Evolutionary conservation across 2,888 invertebrate genomes (phyloP).

Genomic region (Epinotia bilunana): DNA sequence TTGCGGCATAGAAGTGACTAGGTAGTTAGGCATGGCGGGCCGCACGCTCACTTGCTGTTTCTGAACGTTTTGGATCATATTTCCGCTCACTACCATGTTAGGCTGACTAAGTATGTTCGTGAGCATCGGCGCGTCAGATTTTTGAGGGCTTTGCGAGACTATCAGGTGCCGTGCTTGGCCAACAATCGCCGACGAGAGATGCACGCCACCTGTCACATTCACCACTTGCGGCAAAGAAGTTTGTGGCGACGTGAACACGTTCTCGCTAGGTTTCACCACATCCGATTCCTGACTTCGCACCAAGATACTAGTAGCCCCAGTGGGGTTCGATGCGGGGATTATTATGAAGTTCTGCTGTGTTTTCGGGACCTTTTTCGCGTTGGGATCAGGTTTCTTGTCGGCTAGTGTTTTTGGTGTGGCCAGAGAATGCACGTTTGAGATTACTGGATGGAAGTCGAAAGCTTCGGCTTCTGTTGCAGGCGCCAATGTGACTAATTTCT

Average conservation of each 20-base stretch:
- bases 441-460: neutral
- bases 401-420: neutral
- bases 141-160: neutral
- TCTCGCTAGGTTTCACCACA: neutral
- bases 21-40: neutral
- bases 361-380: neutral
- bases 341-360: neutral
- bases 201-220: neutral
- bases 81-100: neutral
- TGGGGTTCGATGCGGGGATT: neutral
- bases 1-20: neutral
- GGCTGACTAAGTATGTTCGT: neutral
- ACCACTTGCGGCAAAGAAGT: neutral
- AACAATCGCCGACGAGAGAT: neutral
- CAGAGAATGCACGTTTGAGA: conserved; percentile 8
- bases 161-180: conserved; percentile 1
- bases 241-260: neutral
- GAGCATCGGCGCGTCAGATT: neutral
- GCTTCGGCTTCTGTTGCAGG: neutral
- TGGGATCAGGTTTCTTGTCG: neutral
- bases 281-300: neutral
- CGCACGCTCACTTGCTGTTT: neutral
- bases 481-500: neutral
- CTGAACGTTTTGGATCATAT: neutral
- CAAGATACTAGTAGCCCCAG: neutral